phyloP scores from a whole-genome alignment of 2,797 vertebrate species.

The Rhinoraja longicauda region DNA sequence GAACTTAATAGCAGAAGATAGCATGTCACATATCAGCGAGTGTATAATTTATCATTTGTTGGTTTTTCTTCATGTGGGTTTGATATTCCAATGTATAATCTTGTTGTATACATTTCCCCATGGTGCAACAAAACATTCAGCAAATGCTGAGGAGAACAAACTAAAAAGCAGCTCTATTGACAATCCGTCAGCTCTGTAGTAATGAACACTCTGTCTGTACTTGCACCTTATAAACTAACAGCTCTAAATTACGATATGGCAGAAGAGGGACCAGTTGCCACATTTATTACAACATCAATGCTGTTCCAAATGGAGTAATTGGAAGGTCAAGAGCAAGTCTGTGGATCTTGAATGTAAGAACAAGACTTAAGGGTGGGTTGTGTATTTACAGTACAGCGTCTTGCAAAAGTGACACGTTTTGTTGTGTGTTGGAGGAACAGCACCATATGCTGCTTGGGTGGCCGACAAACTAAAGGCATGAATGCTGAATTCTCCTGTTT shows the following conservation, averaged over 20 bases:
- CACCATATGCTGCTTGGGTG: too few species aligned
- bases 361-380: constrained; percentile 45
- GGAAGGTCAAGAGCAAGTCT: constrained; percentile 70
- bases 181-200: constrained; percentile 76
- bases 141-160: constrained; percentile 86
- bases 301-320: constrained; percentile 77
- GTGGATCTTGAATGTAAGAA: constrained; percentile 62
- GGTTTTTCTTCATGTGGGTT: constrained; percentile 67
- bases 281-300: constrained; percentile 71
- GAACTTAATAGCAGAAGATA: constrained; percentile 92
- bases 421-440: neutral
- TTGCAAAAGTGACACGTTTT: neutral
- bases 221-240: constrained; percentile 67
- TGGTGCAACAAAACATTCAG: constrained; percentile 79
- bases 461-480: too few species aligned
- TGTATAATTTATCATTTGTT: constrained; percentile 85
- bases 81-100: constrained; percentile 87
- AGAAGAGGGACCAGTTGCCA: constrained; percentile 63
- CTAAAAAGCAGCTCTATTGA: constrained; percentile 77
- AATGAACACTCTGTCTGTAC: constrained; percentile 75
- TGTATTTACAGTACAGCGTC: neutral
- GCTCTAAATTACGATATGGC: constrained; percentile 73
- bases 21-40: constrained; percentile 82
- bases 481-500: too few species aligned
- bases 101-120: constrained; percentile 89